Evolutionary conservation across 2,797 vertebrate genomes (phyloP).

Genomic region (Peromyscus melanophrys): DNA sequence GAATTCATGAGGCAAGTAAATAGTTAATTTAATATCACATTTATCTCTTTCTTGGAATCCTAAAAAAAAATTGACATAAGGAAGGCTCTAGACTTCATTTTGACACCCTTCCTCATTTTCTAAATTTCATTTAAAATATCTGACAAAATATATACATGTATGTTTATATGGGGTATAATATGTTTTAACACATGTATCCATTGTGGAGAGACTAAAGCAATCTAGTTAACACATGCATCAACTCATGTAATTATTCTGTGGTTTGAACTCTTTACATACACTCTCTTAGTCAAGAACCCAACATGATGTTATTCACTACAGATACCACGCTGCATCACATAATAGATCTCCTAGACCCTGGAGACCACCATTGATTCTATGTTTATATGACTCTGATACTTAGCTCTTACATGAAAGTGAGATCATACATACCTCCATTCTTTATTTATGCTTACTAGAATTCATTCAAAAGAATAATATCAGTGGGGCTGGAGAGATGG

Average conservation of each 20-base stretch:
- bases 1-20: slow-evolving; percentile 8
- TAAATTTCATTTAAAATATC: slow-evolving; percentile 5
- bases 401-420: background rate
- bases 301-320: background rate
- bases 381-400: background rate
- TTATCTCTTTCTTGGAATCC: background rate
- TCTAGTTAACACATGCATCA: background rate
- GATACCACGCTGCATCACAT: background rate
- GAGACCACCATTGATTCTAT: background rate
- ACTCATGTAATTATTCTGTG: background rate
- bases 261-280: background rate
- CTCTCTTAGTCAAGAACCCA: background rate
- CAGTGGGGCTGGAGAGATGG: background rate
- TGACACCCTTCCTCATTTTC: background rate
- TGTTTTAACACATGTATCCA: background rate
- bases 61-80: background rate
- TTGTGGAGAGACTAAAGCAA: background rate
- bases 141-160: background rate
- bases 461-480: slow-evolving; percentile 14
- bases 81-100: slow-evolving; percentile 34
- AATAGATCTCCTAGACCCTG: background rate
- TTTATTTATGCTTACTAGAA: background rate
- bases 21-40: background rate
- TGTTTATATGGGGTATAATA: background rate
- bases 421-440: background rate